Evolutionary conservation across 2,113 vertebrate genomes (phyloP), one percentile per base, ranked within the genome.

Genomic region (Muscicapa adusta): DNA sequence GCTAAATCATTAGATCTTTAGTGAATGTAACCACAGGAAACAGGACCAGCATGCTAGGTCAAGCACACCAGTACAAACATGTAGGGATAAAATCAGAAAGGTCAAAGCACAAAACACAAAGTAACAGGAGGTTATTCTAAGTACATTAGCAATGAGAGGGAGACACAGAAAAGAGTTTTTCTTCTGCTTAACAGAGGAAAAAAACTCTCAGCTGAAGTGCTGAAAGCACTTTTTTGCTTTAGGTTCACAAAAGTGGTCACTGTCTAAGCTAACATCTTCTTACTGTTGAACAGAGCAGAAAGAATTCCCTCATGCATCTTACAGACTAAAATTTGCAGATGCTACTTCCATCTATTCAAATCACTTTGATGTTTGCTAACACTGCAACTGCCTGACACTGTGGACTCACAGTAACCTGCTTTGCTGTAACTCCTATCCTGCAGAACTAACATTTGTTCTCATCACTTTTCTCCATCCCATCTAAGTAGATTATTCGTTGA

Each of bases 41-140:
- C 60, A 63, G 80, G 91, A 74, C 63, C 38, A 60, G 78, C 75
- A 62, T 38, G 31, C 63, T 88, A 88, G 88, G 92, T 92, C 82
- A 90, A 94, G 79, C 75, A 68, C 36, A 88, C 16, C 7, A 94
- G 67, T 58, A 77, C 67, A 96, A 95, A 96, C 63, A 92, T 71
- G 56, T 51, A 90, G 79, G 88, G 63, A 91, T 90, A 96, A 96
- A 94, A 95, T 90, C 92, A 91, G 94, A 92, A 91, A 88, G 79
- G 92, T 84, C 85, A 88, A 63, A 84, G 82, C 42, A 93, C 47
- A 90, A 93, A 96, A 83, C 76, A 77, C 91, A 73, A 93, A 96
- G 70, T 75, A 89, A 91, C 66, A 88, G 88, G 62, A 95, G 94
- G 85, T 93, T 95, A 94, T 91, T 96, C 85, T 88, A 88, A 96